A percentile compares a stretch with the other conserved stretches of the same genome.
These are phyloP conservation scores for Rhadinocentrus ornatus DNA, from an alignment of 2,797 vertebrate genomes.

Conservation along the genomic window DNA sequence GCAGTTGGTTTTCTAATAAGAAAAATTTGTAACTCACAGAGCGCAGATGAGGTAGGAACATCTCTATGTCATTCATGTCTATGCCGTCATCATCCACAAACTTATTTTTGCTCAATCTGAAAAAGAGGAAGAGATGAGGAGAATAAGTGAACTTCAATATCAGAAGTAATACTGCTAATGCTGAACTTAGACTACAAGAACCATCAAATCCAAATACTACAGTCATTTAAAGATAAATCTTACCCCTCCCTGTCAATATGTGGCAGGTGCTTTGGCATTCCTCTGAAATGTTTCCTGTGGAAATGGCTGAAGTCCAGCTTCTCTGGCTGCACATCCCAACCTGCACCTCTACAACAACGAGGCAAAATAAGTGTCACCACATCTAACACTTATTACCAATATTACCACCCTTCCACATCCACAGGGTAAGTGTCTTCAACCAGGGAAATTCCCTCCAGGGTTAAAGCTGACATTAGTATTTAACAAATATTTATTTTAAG, in stretches of 20 bases:
- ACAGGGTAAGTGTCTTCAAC: background rate
- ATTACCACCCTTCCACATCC: too few species aligned
- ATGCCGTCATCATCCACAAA: constrained; percentile 91
- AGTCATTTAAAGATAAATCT: constrained; percentile 28
- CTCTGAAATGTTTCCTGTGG: constrained; percentile 88
- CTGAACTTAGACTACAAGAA: background rate
- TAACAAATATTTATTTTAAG: background rate
- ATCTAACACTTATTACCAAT: too few species aligned
- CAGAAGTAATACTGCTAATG: background rate
- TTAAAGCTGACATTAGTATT: background rate
- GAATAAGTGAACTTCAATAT: background rate
- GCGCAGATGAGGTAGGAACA: constrained; percentile 90
- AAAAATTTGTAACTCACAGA: constrained; percentile 83
- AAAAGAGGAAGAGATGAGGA: background rate
- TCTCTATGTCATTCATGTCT: constrained; percentile 95
- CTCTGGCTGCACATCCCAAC: constrained; percentile 97
- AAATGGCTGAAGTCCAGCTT: constrained; percentile 97
- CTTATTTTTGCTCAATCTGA: constrained; percentile 91
- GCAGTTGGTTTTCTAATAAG: background rate
- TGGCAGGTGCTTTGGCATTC: constrained; percentile 90
- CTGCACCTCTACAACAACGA: constrained; percentile 84
- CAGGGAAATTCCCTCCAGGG: background rate
- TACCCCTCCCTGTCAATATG: constrained; percentile 97
- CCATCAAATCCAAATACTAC: background rate
- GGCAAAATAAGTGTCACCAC: constrained; percentile 12